A percentile compares a stretch with the other conserved stretches of the same genome.
Conservation (phyloP, 2,797 vertebrate genomes). For the Tamandua tetradactyla region DNA sequence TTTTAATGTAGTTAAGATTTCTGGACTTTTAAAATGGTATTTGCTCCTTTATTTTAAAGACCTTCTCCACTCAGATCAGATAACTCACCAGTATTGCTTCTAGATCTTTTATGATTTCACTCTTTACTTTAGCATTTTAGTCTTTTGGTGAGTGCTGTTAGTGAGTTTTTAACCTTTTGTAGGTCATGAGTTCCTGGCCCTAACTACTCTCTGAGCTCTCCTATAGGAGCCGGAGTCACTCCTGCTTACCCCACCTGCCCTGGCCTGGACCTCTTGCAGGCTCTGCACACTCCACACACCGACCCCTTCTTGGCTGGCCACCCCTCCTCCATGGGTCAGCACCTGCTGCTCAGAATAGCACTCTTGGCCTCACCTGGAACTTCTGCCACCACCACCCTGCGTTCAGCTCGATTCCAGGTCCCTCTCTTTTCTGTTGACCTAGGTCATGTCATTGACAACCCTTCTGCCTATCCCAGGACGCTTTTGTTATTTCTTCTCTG, state of each 20-base stretch:
- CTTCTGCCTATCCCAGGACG: not conserved
- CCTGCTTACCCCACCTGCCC: not conserved
- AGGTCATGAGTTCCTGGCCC: not conserved
- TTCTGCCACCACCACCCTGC: not conserved
- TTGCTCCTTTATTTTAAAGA: constrained; percentile 24
- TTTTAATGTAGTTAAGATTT: constrained; percentile 46
- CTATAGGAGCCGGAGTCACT: not conserved
- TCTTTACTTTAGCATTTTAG: not conserved
- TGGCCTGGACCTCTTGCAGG: not conserved
- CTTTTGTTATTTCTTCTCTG: constrained; percentile 42
- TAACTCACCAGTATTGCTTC: constrained; percentile 10
- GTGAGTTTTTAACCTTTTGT: not conserved
- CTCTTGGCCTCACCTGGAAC: not conserved
- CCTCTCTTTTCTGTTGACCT: constrained; percentile 34
- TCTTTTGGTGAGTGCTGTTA: not conserved
- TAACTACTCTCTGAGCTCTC: not conserved
- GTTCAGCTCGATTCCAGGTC: not conserved
- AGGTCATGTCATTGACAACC: not conserved
- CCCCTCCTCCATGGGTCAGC: not conserved
- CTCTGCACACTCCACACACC: too few relatives aligned
- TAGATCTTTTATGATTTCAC: not conserved
- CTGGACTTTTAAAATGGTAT: not conserved
- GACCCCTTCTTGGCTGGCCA: not conserved
- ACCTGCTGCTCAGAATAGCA: not conserved
- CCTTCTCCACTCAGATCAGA: not conserved